Evolutionary conservation across 2,797 vertebrate genomes (phyloP), one percentile per base, ranked within the genome.

Genomic region (Coccyzus lansbergi): DNA sequence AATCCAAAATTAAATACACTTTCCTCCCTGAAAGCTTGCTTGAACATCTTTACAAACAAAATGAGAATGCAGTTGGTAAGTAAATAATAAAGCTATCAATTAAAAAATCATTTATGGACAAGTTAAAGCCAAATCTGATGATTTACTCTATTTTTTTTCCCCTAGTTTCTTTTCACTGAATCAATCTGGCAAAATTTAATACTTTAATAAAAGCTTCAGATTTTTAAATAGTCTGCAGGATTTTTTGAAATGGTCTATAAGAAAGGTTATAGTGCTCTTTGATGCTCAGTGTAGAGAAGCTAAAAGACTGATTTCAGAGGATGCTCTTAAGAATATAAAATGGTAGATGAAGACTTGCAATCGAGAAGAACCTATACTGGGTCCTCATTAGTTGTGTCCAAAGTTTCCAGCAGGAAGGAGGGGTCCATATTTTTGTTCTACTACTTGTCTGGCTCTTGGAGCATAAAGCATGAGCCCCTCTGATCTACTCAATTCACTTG

Each of bases 1-100:
- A 72, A 90, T 71, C 55, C 81, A 62, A 95, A 92, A 82, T 90
- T 76, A 88, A 86, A 84, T 15, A 2, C 15, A 22, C 42, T 65
- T 62, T 90, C 11, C n/a, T 81, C 42, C 81, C 81, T 76, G 67
- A 78, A 78, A 80, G 21, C 42, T 81, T 82, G 38, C 71, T 80
- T 59, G 44, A 86, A 65, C 2, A 3, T 52, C 70, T 77, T 89
- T 69, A 62, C 48, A 88, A 83, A 60, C 3, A 46, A 48, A 55
- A 55, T 6, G 28, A 72, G 94, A 94, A 92, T 65, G 82, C 12
- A 24, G 62, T 76, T 52, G 65, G 70, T 58, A 59, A 19, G 12
- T 18, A 81, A 94, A 84, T 10, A 65, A 1, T 21, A 31, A 36
- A 36, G 65, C 28, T 44, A 63, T 34, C 25, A 76, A 75, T 51